Evolutionary conservation across 2,888 invertebrate species (phyloP), one percentile per base, ranked within the genome.

Genomic region (Zaprionus obscuricornis): DNA sequence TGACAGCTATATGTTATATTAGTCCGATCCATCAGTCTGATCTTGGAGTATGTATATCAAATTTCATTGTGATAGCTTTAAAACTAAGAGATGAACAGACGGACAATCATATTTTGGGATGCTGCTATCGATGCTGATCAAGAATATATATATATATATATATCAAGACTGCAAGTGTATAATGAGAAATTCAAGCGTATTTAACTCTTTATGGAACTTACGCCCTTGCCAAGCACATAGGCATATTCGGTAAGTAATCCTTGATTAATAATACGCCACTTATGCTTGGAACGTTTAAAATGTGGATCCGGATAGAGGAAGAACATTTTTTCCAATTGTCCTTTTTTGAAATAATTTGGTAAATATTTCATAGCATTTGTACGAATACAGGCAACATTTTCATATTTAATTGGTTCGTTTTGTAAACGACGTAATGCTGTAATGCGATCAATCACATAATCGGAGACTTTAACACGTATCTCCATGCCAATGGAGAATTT

Each of bases 321-420:
- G 90, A 99, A 99, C 95, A 99, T 97, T 91, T 98, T 98, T 64
- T 94, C 94, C 33, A 99, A 91, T 95, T 98, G 99, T 66, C 95
- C 97, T 91, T 98, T 99, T 52, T 92, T 90, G 88, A 99, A 99
- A 90, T 95, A 99, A 90, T 99, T 99, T 1, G 99, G 98, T 77
- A 99, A 92, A 92, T 98, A 98, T 91, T 99, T 99, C 99, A 99
- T 99, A 1, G 99, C 99, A 92, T 99, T 99, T 8, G 97, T 95
- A 69, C 99, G 93, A 40, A 99, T 91, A 75, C 99, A 98, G 29
- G 98, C 97, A 78, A 99, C 94, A 90, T 99, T 99, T 86, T 95
- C 93, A 90, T 97, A 99, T 68, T 94, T 90, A 1, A 94, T 94
- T 0, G 94, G 93, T 2, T 62, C 54, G 0, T 3, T 22, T 90